These are phyloP conservation scores for Ifrita kowaldi DNA, from an alignment of 2,113 vertebrate species.

Conservation along the genomic window DNA sequence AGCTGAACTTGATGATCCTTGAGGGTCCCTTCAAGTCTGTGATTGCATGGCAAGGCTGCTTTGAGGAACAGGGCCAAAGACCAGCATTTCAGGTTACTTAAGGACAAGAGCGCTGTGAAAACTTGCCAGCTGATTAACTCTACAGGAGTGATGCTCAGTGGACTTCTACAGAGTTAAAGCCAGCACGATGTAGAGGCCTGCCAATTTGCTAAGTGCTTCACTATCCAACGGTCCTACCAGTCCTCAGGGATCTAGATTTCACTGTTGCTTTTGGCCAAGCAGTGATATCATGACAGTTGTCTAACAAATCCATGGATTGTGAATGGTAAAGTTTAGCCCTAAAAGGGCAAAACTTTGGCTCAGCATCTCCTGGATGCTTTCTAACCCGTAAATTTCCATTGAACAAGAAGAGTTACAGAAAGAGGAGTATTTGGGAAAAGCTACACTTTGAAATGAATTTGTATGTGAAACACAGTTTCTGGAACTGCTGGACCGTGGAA, in stretches of 20 bases:
- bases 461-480: neutral
- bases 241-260: neutral
- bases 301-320: neutral
- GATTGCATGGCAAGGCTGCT: neutral
- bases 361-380: neutral
- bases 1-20: rapidly evolving
- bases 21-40: neutral
- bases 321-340: neutral
- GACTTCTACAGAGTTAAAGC: neutral
- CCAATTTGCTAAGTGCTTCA: neutral
- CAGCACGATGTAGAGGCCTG: neutral
- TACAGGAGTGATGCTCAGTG: neutral
- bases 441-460: neutral
- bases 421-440: neutral
- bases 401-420: neutral
- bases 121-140: neutral
- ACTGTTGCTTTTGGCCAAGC: neutral
- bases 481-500: neutral
- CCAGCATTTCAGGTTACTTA: neutral
- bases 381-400: neutral
- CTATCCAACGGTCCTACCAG: neutral
- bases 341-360: neutral
- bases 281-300: neutral
- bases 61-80: neutral
- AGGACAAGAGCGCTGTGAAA: neutral